phyloP scores from a whole-genome alignment of 2,888 invertebrate genomes.

The Panzeria rudis region DNA sequence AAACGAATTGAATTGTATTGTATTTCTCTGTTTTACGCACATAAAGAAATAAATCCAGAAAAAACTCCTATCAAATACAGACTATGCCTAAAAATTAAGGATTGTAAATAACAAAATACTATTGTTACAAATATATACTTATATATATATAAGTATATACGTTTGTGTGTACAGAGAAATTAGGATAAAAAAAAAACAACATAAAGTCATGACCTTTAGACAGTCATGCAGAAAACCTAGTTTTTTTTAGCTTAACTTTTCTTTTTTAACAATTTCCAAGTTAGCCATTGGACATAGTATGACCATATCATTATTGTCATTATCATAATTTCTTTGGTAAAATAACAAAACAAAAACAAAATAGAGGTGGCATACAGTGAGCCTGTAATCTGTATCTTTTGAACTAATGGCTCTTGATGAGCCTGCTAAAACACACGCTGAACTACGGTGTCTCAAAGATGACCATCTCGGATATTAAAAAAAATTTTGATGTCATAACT shows the following conservation, averaged over 20 bases:
- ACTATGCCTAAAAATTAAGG: constrained; percentile 33
- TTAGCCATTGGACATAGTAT: constrained; percentile 26
- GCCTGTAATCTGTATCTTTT: too few relatives aligned
- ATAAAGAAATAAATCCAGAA: constrained; percentile 1
- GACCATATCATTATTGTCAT: constrained; percentile 39
- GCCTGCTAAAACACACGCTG: too few relatives aligned
- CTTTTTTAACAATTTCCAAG: constrained; percentile 16
- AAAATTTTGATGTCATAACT: too few relatives aligned
- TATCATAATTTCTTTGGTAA: constrained; percentile 19
- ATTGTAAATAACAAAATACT: constrained; percentile 48
- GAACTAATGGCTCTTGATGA: too few relatives aligned
- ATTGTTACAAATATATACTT: constrained; percentile 5
- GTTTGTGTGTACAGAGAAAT: background rate
- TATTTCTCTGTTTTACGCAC: constrained; percentile 5
- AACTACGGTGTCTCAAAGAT: too few relatives aligned
- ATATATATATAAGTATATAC: background rate
- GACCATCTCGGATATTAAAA: too few relatives aligned
- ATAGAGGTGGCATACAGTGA: too few relatives aligned
- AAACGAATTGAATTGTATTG: background rate
- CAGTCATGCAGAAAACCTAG: constrained; percentile 11
- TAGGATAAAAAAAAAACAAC: background rate
- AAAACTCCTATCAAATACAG: constrained; percentile 23
- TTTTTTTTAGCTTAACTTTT: constrained; percentile 3
- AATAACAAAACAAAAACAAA: too few relatives aligned
- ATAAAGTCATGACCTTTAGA: constrained; percentile 59